phyloP scores from a whole-genome alignment of 1,140 invertebrate species.

The Leptopilina clavipes region DNA sequence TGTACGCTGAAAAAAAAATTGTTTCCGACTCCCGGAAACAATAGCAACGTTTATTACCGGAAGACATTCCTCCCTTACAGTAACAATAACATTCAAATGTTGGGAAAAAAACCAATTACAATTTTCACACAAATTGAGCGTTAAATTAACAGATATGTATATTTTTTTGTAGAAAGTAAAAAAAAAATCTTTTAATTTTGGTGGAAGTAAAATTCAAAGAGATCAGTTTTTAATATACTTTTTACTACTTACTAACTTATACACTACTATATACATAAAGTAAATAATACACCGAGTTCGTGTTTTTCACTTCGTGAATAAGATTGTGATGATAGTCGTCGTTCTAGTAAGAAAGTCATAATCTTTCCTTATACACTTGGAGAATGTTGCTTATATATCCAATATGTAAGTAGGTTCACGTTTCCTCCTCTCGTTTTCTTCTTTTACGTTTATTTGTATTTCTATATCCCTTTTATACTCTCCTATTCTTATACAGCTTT shows the following conservation, averaged over 20 bases:
- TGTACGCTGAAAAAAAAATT: constrained; percentile 9
- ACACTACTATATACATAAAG: no score
- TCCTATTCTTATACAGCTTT: not conserved
- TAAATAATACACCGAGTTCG: not conserved
- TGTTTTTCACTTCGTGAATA: not conserved
- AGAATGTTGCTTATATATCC: not conserved
- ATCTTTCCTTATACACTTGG: not conserved
- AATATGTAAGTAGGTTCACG: constrained; percentile 1
- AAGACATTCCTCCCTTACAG: not conserved
- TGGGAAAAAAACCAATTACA: not conserved
- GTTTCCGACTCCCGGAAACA: constrained; percentile 1
- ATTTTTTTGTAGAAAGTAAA: no score
- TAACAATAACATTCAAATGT: not conserved
- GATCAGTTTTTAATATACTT: no score
- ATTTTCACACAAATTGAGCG: not conserved
- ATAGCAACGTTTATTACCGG: not conserved
- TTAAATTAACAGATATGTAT: no score
- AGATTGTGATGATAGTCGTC: not conserved
- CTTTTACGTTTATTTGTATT: not conserved
- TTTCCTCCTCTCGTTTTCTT: not conserved
- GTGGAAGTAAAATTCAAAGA: no score
- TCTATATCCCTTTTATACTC: not conserved
- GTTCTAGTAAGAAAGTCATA: not conserved
- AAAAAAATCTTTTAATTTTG: no score
- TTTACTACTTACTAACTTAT: no score